A percentile compares a stretch with the other conserved stretches of the same genome.
phyloP scores from a whole-genome alignment of 2,113 vertebrate genomes.

The Capreolus pygargus region DNA sequence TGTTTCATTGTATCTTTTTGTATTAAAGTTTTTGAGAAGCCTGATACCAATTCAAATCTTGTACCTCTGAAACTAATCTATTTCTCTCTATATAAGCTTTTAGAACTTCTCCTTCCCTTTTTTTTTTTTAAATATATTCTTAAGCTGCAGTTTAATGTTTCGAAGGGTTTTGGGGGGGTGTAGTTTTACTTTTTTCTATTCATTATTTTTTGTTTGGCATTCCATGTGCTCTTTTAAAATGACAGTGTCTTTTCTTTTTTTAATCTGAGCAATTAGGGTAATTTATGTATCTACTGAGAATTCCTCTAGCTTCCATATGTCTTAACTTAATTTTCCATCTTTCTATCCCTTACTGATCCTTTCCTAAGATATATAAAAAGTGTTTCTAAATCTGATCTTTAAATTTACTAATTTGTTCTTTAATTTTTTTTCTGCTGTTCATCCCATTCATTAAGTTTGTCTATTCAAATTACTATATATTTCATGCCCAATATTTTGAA shows the following conservation, averaged over 20 bases:
- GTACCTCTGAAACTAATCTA: not conserved
- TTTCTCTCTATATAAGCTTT: not conserved
- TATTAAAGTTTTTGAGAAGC: not conserved
- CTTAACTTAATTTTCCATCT: not conserved
- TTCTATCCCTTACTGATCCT: not conserved
- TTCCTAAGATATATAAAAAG: not conserved
- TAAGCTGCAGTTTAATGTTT: not conserved
- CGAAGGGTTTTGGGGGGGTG: not conserved
- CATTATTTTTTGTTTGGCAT: not conserved
- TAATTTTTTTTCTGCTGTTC: not conserved
- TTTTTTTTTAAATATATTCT: not conserved
- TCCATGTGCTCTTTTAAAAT: not conserved
- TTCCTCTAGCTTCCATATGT: not conserved
- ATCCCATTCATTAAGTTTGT: not conserved
- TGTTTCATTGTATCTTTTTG: not conserved
- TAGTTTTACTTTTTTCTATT: not conserved
- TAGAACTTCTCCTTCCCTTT: not conserved
- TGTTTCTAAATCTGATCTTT: conserved; percentile 15
- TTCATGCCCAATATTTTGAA: not conserved
- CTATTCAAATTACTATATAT: not conserved
- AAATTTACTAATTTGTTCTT: not conserved
- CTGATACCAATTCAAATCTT: not conserved
- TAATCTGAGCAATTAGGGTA: not conserved
- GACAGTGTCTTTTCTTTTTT: not conserved
- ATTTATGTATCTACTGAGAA: not conserved